Base-by-base conservation (phyloP, 2,113 vertebrate species). In the Phaethon lepturus region DNA sequence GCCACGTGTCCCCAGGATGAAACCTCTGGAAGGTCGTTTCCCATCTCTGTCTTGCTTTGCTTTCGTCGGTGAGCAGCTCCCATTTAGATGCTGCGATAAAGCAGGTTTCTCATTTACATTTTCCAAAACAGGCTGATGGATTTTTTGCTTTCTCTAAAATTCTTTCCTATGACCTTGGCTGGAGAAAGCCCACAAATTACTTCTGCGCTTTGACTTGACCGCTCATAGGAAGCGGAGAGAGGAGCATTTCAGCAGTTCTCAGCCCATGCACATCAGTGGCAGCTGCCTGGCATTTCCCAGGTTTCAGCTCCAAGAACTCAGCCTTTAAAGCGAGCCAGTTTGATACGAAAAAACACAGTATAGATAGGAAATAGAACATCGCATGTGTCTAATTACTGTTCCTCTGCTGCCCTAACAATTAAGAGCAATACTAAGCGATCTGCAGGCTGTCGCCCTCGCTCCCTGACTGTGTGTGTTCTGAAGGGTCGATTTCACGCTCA, bases 151-250 rank as follows among this genome's bases (percentile, higher is more conserved):
- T 88, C 52, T 19, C 3, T 38, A 67, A 55, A 80, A 92, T 49
- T 93, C 90, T 96, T 96, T 95, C 95, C 91, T 97, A 72, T 87
- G 94, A 94, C 93, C 95, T 96, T 95, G 89, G 44, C 75, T 68
- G 53, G 56, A 91, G 93, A 82, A 92, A 80, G 49, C 29, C 75
- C 73, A 83, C 73, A 63, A 50, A 93, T 86, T 74, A 58, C 50
- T 95, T 78, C 68, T 88, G 53, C 73, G 71, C 0, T 64, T 47
- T 93, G 68, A 59, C 42, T 71, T 90, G 93, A 92, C 96, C 6
- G 0, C 80, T 86, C n/a, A 2, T 20, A 82, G 83, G 95, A 96
- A 78, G 78, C n/a, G 25, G 80, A 66, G 79, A 81, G 71, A 79
- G 35, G 87, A 75, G 68, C 68, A 38, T 90, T 96, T 73, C 26